Evolutionary conservation across 2,797 vertebrate species (phyloP), one percentile per base, ranked within the genome.

Genomic region (Menidia menidia): DNA sequence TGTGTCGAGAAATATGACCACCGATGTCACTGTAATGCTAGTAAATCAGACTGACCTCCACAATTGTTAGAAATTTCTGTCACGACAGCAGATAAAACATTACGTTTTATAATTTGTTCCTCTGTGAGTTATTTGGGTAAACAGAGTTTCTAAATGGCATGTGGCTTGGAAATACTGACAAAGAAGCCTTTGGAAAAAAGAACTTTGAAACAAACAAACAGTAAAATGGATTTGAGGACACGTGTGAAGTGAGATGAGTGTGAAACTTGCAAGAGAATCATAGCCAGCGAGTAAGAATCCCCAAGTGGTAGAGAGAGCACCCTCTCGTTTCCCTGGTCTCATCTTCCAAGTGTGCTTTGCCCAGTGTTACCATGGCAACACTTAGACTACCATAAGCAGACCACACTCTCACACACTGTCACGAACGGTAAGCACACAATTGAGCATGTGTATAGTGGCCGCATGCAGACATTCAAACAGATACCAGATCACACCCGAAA

Each of bases 361-460:
- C 71, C 75, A 75, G 67, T 60, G 82, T 92, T 84, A 68, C 92
- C 81, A 92, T 91, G 85, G 90, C 70, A 90, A 92, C 73, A 57
- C 64, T 54, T 63, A 76, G 75, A 70, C 78, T 83, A 84, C 77
- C 65, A 71, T 75, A 75, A 71, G 79, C 81, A 85, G 87, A 86
- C 86, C 87, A 64, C 69, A 58, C 48, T 68, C 19, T 68, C 19
- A 4, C 74, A 71, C 44, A 30, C 60, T 71, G 25, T 25, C 42
- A 60, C 52, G 56, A 68, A 73, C 60, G 64, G 42, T 54, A 60
- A 60, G 68, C 71, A 32, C 2, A 16, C 51, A 52, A 25, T 47
- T 60, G 39, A 39, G 33, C 64, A 66, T 39, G 53, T 68, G 54
- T 44, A 60, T 66, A 79, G 60, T 47, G 60, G 68, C 33, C 48